phyloP scores from a whole-genome alignment of 2,113 vertebrate species.

The Sminthopsis crassicaudata region DNA sequence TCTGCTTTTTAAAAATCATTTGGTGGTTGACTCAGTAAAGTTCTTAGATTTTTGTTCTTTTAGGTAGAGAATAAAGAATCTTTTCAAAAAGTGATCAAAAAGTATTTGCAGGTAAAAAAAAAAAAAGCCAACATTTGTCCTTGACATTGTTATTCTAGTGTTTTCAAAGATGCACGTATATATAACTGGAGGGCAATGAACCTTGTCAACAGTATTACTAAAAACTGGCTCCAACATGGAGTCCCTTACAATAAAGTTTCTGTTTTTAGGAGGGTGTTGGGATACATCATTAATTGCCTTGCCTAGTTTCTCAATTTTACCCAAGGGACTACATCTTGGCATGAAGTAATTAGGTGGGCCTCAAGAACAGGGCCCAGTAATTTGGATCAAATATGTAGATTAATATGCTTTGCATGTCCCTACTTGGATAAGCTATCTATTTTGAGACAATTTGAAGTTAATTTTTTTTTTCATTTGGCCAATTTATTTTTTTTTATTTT shows the following conservation, averaged over 20 bases:
- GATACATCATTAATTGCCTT: background rate
- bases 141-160: background rate
- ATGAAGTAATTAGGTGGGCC: background rate
- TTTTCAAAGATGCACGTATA: background rate
- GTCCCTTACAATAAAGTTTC: background rate
- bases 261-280: background rate
- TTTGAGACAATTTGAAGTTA: background rate
- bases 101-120: background rate
- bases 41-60: slow-evolving; percentile 24
- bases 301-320: slow-evolving; percentile 1
- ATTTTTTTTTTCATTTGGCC: background rate
- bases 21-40: slow-evolving; percentile 21
- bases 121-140: background rate
- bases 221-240: background rate
- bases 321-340: background rate
- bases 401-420: background rate
- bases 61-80: background rate
- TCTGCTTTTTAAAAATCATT: background rate
- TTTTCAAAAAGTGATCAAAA: background rate
- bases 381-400: background rate
- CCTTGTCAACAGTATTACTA: background rate
- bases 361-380: background rate
- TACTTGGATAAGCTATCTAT: background rate
- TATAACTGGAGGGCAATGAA: background rate
- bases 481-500: no score